Conservation (phyloP, 2,797 vertebrate genomes). For the Acridotheres tristis region DNA sequence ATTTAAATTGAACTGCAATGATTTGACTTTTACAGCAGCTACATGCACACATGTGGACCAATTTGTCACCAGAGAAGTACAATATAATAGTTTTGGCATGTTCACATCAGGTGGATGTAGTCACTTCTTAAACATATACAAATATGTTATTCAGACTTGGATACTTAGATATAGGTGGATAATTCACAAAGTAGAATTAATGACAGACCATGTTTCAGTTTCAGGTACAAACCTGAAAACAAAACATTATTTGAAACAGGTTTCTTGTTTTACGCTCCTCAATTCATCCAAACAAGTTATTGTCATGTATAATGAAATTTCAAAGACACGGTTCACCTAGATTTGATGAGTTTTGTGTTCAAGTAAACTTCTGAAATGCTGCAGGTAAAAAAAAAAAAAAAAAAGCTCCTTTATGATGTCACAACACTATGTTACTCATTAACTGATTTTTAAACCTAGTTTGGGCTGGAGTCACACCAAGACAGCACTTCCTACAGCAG, state of each 20-base stretch:
- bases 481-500: constrained; percentile 35
- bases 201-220: background rate
- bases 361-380: background rate
- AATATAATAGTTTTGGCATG: background rate
- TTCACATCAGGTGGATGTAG: background rate
- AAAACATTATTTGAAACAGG: background rate
- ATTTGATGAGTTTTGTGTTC: background rate
- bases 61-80: background rate
- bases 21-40: background rate
- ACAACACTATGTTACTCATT: constrained; percentile 74
- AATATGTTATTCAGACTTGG: background rate
- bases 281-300: background rate
- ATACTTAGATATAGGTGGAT: background rate
- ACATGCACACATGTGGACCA: background rate
- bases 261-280: background rate
- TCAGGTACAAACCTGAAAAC: background rate
- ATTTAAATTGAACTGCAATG: background rate
- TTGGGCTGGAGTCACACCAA: constrained; percentile 30
- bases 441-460: constrained; percentile 55
- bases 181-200: background rate
- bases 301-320: background rate
- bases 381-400: constrained; percentile 6
- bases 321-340: background rate
- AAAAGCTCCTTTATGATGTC: constrained; percentile 39
- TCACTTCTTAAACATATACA: background rate